Evolutionary conservation across 2,888 invertebrate species (phyloP), one percentile per base, ranked within the genome.

Genomic region (Pilophorus perplexus): DNA sequence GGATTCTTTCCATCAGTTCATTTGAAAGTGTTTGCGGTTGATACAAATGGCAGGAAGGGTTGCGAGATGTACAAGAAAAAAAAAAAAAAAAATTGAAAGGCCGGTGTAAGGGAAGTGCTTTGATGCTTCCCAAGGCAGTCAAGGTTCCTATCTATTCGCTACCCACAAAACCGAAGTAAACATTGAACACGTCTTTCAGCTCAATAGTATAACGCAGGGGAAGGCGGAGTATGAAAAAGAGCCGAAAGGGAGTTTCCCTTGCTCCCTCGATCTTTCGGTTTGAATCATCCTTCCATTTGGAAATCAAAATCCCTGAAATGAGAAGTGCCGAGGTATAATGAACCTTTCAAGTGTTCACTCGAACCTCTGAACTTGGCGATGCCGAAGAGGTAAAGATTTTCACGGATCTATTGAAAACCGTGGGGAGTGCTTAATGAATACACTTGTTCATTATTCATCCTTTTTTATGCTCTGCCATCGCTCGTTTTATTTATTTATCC

Each of bases 241-340:
- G 22, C 25, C 28, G 28, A 25, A 48, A 62, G 48, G 33, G 62
- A 16, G 25, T 46, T 62, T 46, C 46, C 46, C 62, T 46, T n/a
- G 20, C 42, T 44, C 44, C 22, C 33, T 42, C 59, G 23, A 59
- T 59, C 59, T 59, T 59, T 59, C 42, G 59, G 38, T 42, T 59
- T 59, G 59, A 59, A 59, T 59, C 59, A 59, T 42, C 42, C 46
- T 62, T 48, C 62, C 62, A 62, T 62, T 62, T 62, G 62, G 62
- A 62, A 62, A 62, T 62, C 62, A 62, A 62, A 62, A 62, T 48
- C 62, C 48, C 46, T 18, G 33, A 59, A 44, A 46, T 48, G 62
- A 33, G 28, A 18, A 46, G 46, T 27, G 62, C 10, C 46, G 28
- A 14, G 59, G 28, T 20, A 62, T 62, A 62, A 62, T 48, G 46